These are phyloP conservation scores for Aporrectodea caliginosa DNA, from an alignment of 1,140 invertebrate genomes.

Conservation along the genomic window DNA sequence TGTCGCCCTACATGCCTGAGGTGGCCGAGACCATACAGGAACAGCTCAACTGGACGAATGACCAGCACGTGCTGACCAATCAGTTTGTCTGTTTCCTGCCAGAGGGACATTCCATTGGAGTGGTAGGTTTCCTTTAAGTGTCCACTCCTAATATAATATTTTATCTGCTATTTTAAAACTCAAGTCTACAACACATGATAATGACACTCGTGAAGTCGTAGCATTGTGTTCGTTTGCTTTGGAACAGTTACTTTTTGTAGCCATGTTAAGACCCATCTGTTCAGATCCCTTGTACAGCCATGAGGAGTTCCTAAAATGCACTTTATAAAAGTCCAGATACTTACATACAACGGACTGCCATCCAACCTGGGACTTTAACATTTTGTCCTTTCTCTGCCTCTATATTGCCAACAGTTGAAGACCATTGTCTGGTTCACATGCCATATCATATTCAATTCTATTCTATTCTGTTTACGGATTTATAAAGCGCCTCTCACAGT, in stretches of 20 bases:
- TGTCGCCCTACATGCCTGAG: conserved; percentile 89
- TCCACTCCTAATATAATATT: conserved; percentile 16
- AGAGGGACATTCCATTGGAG: conserved; percentile 81
- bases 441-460: too few species aligned
- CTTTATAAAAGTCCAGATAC: too few species aligned
- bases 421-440: too few species aligned
- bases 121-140: too few species aligned
- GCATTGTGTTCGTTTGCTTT: not conserved
- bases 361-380: not conserved
- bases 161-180: not conserved
- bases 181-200: not conserved
- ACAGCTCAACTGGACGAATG: conserved; percentile 66
- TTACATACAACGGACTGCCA: not conserved
- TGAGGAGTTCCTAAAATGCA: too few species aligned
- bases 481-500: too few species aligned
- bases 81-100: conserved; percentile 66
- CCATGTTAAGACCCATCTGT: too few species aligned
- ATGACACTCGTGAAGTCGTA: not conserved
- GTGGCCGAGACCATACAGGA: conserved; percentile 66
- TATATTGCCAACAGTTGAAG: too few species aligned
- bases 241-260: not conserved
- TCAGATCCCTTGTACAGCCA: too few species aligned
- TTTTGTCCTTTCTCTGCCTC: too few species aligned
- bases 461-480: too few species aligned
- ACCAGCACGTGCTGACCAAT: conserved; percentile 60